These are phyloP conservation scores for Orientallactaga bullata DNA, from an alignment of 2,113 vertebrate genomes.

Conservation along the genomic window DNA sequence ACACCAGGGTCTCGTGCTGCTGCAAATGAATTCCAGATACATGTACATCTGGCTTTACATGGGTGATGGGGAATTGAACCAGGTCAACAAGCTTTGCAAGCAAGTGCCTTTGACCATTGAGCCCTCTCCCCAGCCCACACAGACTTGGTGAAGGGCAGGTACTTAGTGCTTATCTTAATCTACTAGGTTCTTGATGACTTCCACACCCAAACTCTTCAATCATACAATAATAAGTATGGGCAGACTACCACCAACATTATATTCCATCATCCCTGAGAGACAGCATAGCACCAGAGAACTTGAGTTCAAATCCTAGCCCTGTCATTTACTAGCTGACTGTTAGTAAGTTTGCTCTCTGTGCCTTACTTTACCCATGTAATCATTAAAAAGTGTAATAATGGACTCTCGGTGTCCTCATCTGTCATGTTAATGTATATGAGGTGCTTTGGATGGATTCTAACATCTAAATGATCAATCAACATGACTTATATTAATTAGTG, in stretches of 20 bases:
- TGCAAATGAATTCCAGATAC: too few relatives aligned
- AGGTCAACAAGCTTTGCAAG: too few relatives aligned
- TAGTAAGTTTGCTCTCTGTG: not conserved
- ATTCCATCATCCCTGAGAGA: not conserved
- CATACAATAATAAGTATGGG: too few relatives aligned
- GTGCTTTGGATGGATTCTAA: not conserved
- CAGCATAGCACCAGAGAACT: too few relatives aligned
- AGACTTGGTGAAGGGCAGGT: not conserved
- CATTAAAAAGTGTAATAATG: too few relatives aligned
- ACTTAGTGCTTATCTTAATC: not conserved
- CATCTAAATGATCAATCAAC: not conserved
- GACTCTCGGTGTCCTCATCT: not conserved
- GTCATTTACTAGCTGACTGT: not conserved
- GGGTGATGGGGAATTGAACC: too few relatives aligned
- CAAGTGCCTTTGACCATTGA: too few relatives aligned
- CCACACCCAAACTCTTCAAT: not conserved
- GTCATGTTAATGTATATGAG: not conserved
- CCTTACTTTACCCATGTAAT: not conserved
- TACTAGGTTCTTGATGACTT: not conserved
- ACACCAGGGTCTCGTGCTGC: too few relatives aligned
- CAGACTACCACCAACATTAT: not conserved
- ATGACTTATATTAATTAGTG: not conserved
- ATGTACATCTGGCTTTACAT: too few relatives aligned
- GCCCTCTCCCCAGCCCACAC: too few relatives aligned
- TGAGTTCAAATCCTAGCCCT: not conserved